These are phyloP conservation scores for Synergus umbraculus DNA, from an alignment of 2,888 invertebrate species.

Conservation along the genomic window DNA sequence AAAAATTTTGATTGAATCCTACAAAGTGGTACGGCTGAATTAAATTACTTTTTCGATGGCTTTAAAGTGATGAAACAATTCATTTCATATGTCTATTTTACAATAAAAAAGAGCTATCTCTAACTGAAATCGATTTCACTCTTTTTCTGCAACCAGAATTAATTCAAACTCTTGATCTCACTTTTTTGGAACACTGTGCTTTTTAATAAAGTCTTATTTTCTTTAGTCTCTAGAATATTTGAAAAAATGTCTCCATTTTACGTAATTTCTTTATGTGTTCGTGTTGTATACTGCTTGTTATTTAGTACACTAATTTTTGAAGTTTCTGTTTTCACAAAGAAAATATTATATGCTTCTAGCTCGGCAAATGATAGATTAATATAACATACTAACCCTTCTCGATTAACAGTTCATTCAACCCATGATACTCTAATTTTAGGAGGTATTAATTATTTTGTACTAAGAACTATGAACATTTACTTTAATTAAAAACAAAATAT, in stretches of 20 bases:
- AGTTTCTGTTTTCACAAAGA: background rate
- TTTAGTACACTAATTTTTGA: background rate
- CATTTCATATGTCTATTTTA: background rate
- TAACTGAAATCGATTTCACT: constrained; percentile 9
- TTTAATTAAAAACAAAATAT: background rate
- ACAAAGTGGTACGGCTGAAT: background rate
- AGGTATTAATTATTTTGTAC: background rate
- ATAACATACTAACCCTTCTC: too few relatives aligned
- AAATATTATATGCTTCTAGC: background rate
- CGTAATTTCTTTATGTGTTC: too few relatives aligned
- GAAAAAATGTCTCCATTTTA: too few relatives aligned
- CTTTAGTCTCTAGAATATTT: too few relatives aligned
- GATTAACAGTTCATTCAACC: background rate
- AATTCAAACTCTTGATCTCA: background rate
- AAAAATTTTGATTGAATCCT: too few relatives aligned
- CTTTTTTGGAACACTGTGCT: background rate
- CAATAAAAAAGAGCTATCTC: constrained; percentile 8
- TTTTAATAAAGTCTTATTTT: too few relatives aligned
- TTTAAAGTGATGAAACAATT: background rate
- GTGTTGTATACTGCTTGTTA: too few relatives aligned
- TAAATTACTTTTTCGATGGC: background rate
- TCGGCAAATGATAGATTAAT: background rate
- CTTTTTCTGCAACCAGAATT: background rate
- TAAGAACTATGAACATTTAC: background rate
- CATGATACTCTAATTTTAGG: background rate